Evolutionary conservation across 1,140 invertebrate species (phyloP).

Genomic region (Drosophila insularis): DNA sequence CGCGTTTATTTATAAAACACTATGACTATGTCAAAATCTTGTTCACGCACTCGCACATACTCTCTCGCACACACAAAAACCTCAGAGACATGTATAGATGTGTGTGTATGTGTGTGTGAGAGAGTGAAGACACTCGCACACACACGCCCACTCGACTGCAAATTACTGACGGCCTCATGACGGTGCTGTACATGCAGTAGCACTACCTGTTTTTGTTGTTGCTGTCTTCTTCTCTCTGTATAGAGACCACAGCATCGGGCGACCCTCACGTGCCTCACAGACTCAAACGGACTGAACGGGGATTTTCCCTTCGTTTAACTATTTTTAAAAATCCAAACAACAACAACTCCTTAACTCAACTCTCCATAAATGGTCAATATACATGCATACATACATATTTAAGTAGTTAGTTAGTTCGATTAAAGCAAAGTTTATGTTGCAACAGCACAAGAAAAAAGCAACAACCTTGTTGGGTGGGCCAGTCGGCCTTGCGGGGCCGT

Average conservation of each 20-base stretch:
- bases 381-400: neutral
- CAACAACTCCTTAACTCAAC: constrained; percentile 10
- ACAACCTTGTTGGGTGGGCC: constrained; percentile 53
- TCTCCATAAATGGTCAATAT: constrained; percentile 46
- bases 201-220: constrained; percentile 39
- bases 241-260: constrained; percentile 20
- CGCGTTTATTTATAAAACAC: constrained; percentile 79
- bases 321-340: constrained; percentile 42
- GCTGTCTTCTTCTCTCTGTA: neutral
- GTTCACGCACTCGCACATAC: constrained; percentile 49
- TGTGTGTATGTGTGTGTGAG: neutral
- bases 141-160: constrained; percentile 30
- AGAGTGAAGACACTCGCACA: neutral
- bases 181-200: constrained; percentile 53
- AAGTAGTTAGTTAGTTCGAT: constrained; percentile 9
- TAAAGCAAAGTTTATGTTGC: constrained; percentile 40
- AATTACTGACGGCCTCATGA: constrained; percentile 54
- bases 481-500: constrained; percentile 62
- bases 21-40: constrained; percentile 80
- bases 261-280: constrained; percentile 39
- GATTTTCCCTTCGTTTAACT: constrained; percentile 48
- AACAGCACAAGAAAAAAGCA: constrained; percentile 4
- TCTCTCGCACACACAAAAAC: neutral
- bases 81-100: neutral
- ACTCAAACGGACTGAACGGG: constrained; percentile 16